Percentiles rank a stretch among this genome's conserved stretches.
Conservation (phyloP, 2,113 vertebrate species). For the Platichthys stellatus region DNA sequence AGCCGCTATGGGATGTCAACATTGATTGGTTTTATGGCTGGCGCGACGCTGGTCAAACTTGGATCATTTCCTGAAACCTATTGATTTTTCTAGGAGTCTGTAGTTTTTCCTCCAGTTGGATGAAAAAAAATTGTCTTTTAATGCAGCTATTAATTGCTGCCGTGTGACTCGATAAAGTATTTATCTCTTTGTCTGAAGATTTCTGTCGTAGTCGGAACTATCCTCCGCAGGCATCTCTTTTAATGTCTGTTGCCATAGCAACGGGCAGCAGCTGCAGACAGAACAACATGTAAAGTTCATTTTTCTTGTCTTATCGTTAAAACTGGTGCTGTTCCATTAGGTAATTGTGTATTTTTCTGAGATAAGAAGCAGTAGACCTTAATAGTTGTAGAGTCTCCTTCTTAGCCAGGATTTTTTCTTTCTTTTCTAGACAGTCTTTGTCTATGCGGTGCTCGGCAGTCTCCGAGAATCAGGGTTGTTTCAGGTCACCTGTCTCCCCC, state of each 20-base stretch:
- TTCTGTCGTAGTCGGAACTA: constrained; percentile 64
- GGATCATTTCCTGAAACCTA: constrained; percentile 74
- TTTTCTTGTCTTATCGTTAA: constrained; percentile 45
- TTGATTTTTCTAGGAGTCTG: constrained; percentile 66
- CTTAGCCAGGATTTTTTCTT: constrained; percentile 6
- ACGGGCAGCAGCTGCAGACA: constrained; percentile 67
- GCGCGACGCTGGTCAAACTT: constrained; percentile 69
- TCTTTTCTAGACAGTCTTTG: constrained; percentile 47
- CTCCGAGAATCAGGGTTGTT: constrained; percentile 70
- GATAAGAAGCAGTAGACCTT: constrained; percentile 15
- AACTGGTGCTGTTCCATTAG: constrained; percentile 70
- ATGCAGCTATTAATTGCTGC: constrained; percentile 52
- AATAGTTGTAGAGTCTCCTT: constrained; percentile 30
- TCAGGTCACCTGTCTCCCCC: constrained; percentile 72
- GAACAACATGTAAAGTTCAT: constrained; percentile 69
- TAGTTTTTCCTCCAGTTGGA: constrained; percentile 52
- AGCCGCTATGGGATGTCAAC: constrained; percentile 62
- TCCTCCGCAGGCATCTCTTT: constrained; percentile 73
- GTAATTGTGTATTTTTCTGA: constrained; percentile 33
- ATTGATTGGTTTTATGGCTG: constrained; percentile 73
- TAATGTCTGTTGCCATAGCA: constrained; percentile 82
- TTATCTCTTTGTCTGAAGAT: constrained; percentile 68
- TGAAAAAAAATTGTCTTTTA: constrained; percentile 32
- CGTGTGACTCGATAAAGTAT: constrained; percentile 48
- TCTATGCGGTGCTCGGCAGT: constrained; percentile 44